These are phyloP conservation scores for Elaphurus davidianus DNA, from an alignment of 2,113 vertebrate species.

Conservation along the genomic window DNA sequence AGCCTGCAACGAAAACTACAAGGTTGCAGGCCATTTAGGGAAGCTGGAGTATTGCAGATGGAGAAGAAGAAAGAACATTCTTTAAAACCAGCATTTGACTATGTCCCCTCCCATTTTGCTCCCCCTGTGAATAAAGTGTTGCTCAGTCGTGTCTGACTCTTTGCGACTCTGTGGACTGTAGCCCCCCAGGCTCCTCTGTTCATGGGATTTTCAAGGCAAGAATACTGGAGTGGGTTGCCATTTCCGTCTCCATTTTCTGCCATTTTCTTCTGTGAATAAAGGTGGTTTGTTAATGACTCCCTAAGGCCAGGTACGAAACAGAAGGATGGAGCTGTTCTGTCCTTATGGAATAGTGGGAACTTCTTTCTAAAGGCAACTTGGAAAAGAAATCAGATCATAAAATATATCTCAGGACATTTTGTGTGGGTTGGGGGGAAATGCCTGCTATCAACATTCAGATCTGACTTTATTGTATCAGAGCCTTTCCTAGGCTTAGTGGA, in stretches of 20 bases:
- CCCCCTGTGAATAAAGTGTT: neutral
- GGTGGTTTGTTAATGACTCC: neutral
- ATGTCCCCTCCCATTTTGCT: neutral
- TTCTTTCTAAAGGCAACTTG: neutral
- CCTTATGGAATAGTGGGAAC: neutral
- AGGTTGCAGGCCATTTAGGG: fast-evolving
- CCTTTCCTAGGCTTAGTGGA: neutral
- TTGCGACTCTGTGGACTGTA: neutral
- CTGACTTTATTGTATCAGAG: neutral
- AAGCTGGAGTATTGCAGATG: neutral
- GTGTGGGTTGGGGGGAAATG: neutral
- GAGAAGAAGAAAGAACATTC: neutral
- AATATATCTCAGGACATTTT: neutral
- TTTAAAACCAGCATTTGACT: neutral
- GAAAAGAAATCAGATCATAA: neutral
- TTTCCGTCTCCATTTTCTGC: neutral
- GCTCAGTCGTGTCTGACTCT: neutral
- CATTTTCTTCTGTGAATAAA: neutral
- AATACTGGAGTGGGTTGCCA: neutral
- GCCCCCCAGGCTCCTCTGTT: neutral
- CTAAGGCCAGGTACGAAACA: neutral
- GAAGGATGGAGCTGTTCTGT: neutral
- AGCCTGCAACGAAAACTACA: neutral
- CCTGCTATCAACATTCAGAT: neutral
- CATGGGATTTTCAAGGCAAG: neutral